phyloP scores from a whole-genome alignment of 1,140 invertebrate genomes.

The Mya arenaria region DNA sequence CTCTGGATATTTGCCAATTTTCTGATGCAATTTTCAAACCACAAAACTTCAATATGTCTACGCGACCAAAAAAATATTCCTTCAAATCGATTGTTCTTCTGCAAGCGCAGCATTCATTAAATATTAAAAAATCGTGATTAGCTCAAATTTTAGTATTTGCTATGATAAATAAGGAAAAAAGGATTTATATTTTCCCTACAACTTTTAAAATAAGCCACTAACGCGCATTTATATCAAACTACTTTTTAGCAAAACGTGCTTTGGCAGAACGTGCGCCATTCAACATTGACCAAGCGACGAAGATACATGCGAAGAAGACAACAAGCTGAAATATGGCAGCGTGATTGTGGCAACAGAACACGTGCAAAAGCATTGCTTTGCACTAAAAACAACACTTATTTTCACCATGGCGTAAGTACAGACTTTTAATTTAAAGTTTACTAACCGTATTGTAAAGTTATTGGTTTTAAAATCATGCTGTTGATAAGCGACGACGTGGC shows the following conservation, averaged over 20 bases:
- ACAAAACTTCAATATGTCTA: conserved; percentile 11
- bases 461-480: background rate
- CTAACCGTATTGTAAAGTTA: too few species aligned
- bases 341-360: background rate
- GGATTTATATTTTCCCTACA: too few species aligned
- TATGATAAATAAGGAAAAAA: too few species aligned
- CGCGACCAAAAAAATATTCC: conserved; percentile 13
- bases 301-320: background rate
- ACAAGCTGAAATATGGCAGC: conserved; percentile 3
- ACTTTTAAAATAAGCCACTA: too few species aligned
- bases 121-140: too few species aligned
- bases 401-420: conserved; percentile 51
- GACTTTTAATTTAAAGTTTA: too few species aligned
- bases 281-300: conserved; percentile 18
- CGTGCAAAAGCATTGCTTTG: conserved; percentile 53
- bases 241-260: background rate
- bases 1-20: conserved; percentile 41
- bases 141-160: too few species aligned
- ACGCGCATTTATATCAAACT: too few species aligned
- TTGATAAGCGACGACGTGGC: conserved; percentile 16
- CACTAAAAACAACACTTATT: conserved; percentile 21
- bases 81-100: background rate
- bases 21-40: conserved; percentile 52
- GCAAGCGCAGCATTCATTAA: too few species aligned
- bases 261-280: background rate